Evolutionary conservation across 2,888 invertebrate genomes (phyloP), one percentile per base, ranked within the genome.

Genomic region (Parochlus steinenii): DNA sequence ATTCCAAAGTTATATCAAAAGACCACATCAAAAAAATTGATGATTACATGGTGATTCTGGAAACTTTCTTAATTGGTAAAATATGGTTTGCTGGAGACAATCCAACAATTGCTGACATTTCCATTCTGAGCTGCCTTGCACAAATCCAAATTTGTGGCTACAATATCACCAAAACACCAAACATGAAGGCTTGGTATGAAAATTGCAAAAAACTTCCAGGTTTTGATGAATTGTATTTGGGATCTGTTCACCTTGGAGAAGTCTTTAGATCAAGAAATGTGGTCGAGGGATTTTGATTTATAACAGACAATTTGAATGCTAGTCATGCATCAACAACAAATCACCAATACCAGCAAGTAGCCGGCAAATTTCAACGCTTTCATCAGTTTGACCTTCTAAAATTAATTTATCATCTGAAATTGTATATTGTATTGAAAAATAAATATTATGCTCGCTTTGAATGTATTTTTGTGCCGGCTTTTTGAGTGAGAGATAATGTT

Each of bases 181-280:
- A 45, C 27, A 10, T 45, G 4, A 26, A 38, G 6, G 40, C 31
- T 7, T 76, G 75, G 76, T 42, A 71, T 7, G 58, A 65, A 31
- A 58, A 63, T 39, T 74, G 74, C 48, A 55, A 61, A 17, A 46
- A 55, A 14, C 54, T 76, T 25, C 71, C 73, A 14, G 67, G 67
- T 22, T 71, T 62, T 47, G 53, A 51, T 23, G 69, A 71, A 51
- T 74, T 73, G 46, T 58, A 68, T 42, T 58, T 57, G 46, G 73
- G 72, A 15, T 72, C 72, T 10, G 62, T 64, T 44, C 42, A 48
- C 19, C 71, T 65, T 53, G 33, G 33, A 10, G 16, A 33, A 3
- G 16, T 18, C 3, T 33, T 26, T 19, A 25, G n/a, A n/a, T n/a
- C n/a, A n/a, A n/a, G n/a, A n/a, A n/a, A n/a, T n/a, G n/a, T n/a